Conservation (phyloP, 1,140 invertebrate species). For the Babylonia areolata region DNA sequence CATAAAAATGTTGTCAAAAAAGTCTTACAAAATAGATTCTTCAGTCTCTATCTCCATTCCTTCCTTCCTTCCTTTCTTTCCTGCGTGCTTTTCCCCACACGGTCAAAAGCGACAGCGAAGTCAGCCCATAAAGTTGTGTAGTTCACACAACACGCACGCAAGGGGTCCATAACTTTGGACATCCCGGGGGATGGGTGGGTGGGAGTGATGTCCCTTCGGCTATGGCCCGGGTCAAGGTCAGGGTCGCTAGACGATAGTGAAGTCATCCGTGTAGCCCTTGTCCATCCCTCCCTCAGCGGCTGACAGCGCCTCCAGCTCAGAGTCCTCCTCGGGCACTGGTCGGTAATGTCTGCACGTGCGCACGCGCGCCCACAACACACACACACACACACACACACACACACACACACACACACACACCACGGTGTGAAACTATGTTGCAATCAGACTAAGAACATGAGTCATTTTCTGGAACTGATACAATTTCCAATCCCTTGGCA, state of each 20-base stretch:
- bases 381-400: no score
- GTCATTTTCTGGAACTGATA: no score
- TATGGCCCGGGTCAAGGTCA: neutral
- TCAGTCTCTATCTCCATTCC: neutral
- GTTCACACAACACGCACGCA: no score
- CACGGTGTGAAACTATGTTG: no score
- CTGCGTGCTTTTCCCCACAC: no score
- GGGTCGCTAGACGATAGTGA: constrained; percentile 51
- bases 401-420: no score
- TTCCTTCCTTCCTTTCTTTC: neutral
- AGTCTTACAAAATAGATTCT: neutral
- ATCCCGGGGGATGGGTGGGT: neutral
- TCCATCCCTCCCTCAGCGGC: constrained; percentile 41
- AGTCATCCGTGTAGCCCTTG: constrained; percentile 65
- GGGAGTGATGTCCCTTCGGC: neutral
- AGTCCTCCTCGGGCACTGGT: constrained; percentile 55
- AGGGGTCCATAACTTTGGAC: neutral
- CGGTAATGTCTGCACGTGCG: constrained; percentile 57
- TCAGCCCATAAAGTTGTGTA: no score
- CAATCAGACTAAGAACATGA: no score
- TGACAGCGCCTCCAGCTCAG: constrained; percentile 39
- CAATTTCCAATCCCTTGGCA: no score
- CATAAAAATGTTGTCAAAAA: neutral
- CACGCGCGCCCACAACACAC: no score
- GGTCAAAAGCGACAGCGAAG: no score